Evolutionary conservation across 2,113 vertebrate genomes (phyloP), one percentile per base, ranked within the genome.

Genomic region (Zapus hudsonius): DNA sequence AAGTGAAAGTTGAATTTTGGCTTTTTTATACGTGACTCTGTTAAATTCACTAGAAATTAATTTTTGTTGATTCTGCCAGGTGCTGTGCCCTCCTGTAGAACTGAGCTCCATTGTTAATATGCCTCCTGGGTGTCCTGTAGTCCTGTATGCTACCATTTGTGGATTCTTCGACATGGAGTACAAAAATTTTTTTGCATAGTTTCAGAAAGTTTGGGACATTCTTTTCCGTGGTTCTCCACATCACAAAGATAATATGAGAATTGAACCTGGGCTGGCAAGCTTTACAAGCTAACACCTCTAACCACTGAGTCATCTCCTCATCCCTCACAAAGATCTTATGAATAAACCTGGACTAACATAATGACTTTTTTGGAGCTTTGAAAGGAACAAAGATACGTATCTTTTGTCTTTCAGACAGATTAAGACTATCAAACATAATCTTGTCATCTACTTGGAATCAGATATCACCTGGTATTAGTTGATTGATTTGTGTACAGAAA

Each of bases 31-130:
- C 96, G 88, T 83, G 29, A 61, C 25, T 92, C 55, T 33, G 91
- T 87, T 93, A 96, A 95, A 96, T 74, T 92, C 5, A 87, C 70
- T 90, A 64, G n/a, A 57, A 67, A 40, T 91, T 38, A 72, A 89
- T 91, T 97, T 96, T 93, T 85, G 84, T 89, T 96, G 84, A 87
- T 93, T 97, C 73, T 84, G 13, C 31, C 42, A 40, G 36, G 16
- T 91, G n/a, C 47, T 88, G 63, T 72, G 19, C 27, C 80, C 15
- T 87, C 52, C 83, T 79, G 64, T 10, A 92, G 66, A 94, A 63
- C 81, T 73, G 87, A 33, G 89, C 91, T 78, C 44, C 47, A 29
- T 59, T 90, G 7, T 84, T 84, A 91, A 3, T 27, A 57, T 63
- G 80, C 22, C 23, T 80, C 78, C 2, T 0, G n/a, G n/a, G n/a